Evolutionary conservation across 2,888 invertebrate species (phyloP).

Genomic region (Drosophila engyochracea): DNA sequence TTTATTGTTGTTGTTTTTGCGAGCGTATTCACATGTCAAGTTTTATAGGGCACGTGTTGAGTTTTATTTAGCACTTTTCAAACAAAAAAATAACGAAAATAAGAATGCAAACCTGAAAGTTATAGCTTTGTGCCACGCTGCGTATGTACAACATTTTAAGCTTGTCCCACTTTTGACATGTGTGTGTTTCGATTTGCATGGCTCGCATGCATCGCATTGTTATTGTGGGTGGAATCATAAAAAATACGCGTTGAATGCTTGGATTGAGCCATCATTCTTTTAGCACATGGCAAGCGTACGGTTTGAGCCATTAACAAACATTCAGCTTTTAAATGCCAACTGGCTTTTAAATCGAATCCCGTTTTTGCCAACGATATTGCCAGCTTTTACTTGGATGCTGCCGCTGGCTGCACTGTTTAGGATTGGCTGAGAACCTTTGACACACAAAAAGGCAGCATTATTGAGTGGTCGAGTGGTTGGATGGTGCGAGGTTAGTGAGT

Average conservation of each 20-base stretch:
- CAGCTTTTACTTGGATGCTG: neutral
- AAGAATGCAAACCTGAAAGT: slow-evolving; percentile 20
- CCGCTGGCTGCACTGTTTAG: slow-evolving; percentile 51
- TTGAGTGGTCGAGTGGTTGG: slow-evolving; percentile 27
- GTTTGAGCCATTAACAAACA: slow-evolving; percentile 50
- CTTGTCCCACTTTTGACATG: slow-evolving; percentile 39
- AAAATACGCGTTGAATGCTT: slow-evolving; percentile 36
- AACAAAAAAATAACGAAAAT: neutral
- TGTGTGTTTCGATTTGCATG: slow-evolving; percentile 45
- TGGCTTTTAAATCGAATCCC: slow-evolving; percentile 49
- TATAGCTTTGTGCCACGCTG: slow-evolving; percentile 41
- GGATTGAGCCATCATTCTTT: slow-evolving; percentile 30
- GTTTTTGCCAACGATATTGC: slow-evolving; percentile 28
- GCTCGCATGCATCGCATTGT: slow-evolving; percentile 24
- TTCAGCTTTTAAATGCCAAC: slow-evolving; percentile 46
- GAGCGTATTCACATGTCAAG: slow-evolving; percentile 27
- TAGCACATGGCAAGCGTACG: slow-evolving; percentile 13
- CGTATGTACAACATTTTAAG: slow-evolving; percentile 55
- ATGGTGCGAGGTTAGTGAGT: slow-evolving; percentile 3
- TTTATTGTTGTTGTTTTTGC: slow-evolving; percentile 28
- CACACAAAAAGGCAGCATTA: slow-evolving; percentile 64
- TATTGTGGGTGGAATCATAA: slow-evolving; percentile 42
- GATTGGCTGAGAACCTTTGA: slow-evolving; percentile 63
- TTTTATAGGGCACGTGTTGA: slow-evolving; percentile 59
- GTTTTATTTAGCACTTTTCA: slow-evolving; percentile 43